Evolutionary conservation across 2,113 vertebrate genomes (phyloP).

Genomic region (Paraplagusia blochii): DNA sequence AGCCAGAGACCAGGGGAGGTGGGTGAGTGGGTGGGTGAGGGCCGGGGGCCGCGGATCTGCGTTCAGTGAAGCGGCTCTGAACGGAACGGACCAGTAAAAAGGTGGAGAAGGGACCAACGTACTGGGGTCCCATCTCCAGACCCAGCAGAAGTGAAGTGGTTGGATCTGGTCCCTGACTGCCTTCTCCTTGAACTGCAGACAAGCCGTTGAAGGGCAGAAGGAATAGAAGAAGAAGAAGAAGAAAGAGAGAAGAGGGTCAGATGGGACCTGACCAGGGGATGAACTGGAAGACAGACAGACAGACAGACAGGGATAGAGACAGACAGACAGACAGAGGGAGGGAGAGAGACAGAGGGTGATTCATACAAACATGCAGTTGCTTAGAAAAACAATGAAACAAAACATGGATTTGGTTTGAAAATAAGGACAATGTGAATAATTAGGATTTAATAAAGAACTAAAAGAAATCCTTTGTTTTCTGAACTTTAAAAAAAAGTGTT

Average conservation of each 20-base stretch:
- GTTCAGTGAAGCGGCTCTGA: conserved; percentile 31
- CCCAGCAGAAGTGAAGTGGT: conserved; percentile 23
- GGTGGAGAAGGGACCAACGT: conserved; percentile 25
- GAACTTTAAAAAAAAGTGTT: too few relatives aligned
- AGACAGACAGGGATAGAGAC: conserved; percentile 13
- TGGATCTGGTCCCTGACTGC: conserved; percentile 77
- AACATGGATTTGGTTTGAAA: too few relatives aligned
- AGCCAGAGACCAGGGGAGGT: conserved; percentile 79
- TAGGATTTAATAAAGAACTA: too few relatives aligned
- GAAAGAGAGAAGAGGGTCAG: conserved; percentile 59
- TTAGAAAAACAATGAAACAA: conserved; percentile 39
- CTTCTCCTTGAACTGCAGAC: conserved; percentile 81
- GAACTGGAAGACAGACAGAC: conserved; percentile 47
- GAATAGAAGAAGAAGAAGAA: conserved; percentile 48
- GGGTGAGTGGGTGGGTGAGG: conserved; percentile 19
- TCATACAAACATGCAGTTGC: conserved; percentile 52
- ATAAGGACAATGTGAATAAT: too few relatives aligned
- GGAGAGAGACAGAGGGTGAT: conserved; percentile 17
- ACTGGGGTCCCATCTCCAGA: conserved; percentile 25
- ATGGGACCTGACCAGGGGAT: conserved; percentile 60
- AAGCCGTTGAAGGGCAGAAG: conserved; percentile 81
- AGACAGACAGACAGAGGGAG: conserved; percentile 5
- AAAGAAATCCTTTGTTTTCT: too few relatives aligned
- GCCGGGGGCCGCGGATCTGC: conserved; percentile 11
- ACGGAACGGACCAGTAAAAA: conserved; percentile 48